Evolutionary conservation across 2,888 invertebrate species (phyloP).

Genomic region (Coenonympha glycerion): DNA sequence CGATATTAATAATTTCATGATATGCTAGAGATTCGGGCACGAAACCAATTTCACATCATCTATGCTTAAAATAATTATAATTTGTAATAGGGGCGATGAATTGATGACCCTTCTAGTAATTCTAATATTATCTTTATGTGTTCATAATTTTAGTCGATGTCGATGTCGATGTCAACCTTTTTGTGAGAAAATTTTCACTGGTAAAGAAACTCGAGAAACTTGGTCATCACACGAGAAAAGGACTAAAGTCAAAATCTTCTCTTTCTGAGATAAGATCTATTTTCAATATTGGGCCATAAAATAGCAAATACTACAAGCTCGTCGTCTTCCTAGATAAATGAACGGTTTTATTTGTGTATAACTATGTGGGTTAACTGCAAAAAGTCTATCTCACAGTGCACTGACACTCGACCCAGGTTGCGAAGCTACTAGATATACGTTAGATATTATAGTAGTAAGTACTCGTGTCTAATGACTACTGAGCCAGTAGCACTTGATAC

Average conservation of each 20-base stretch:
- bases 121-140: no score
- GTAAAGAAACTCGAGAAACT: no score
- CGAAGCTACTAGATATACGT: background rate
- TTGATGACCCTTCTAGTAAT: background rate
- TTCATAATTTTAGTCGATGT: no score
- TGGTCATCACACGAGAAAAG: no score
- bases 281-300: background rate
- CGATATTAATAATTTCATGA: no score
- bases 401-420: background rate
- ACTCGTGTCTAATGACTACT: background rate
- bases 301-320: background rate
- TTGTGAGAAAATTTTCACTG: no score
- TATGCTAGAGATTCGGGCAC: conserved; percentile 5
- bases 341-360: background rate
- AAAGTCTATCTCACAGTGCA: background rate
- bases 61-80: conserved; percentile 19
- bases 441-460: no score
- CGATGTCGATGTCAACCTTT: no score
- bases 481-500: background rate
- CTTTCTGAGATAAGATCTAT: no score
- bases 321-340: background rate
- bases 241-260: no score
- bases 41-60: conserved; percentile 10
- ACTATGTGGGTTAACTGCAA: no score
- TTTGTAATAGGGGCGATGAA: conserved; percentile 5